These are phyloP conservation scores for fruit fly (Drosophila melanogaster) DNA, from an alignment of 1,140 invertebrate genomes.

Conservation along the genomic window Release_6_plus_ISO1_MT NT_033779.5:21857501-21858000, in stretches of 20 bases:
- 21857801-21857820: constrained; percentile 21
- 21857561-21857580: constrained; percentile 81
- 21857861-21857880: constrained; percentile 77
- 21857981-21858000: constrained; percentile 51
- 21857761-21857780: constrained; percentile 18
- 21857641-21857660: constrained; percentile 4
- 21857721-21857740: constrained; percentile 84
- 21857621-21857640: not conserved
- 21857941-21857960: constrained; percentile 8
- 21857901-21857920: constrained; percentile 24
- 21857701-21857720: constrained; percentile 84
- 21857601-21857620: constrained; percentile 71
- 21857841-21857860: constrained; percentile 82
- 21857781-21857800: not conserved
- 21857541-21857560: constrained; percentile 66
- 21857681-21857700: constrained; percentile 84
- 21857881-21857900: constrained; percentile 43
- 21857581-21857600: constrained; percentile 76
- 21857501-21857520: constrained; percentile 39
- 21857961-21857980: constrained; percentile 8
- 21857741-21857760: constrained; percentile 74
- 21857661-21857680: constrained; percentile 64
- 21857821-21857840: constrained; percentile 36
- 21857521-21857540: constrained; percentile 17
- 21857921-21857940: constrained; percentile 5